Percentiles rank a stretch among this genome's conserved stretches.
Conservation (phyloP, 23 tunicate genomes). For the Ciona savignyi region DNA sequence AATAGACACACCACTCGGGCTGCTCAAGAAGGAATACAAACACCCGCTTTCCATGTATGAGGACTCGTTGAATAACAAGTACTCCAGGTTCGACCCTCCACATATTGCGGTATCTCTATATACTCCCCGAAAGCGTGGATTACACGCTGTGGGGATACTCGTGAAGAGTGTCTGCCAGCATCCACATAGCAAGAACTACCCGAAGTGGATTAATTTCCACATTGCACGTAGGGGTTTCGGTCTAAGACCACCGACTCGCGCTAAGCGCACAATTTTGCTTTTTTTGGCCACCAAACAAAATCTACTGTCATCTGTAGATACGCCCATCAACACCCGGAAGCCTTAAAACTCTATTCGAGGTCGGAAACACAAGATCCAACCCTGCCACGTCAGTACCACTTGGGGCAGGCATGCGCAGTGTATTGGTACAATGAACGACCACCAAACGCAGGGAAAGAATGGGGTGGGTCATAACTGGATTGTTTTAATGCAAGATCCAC, state of each 20-base stretch:
- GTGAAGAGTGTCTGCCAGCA: no score
- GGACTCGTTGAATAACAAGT: constrained; percentile 29
- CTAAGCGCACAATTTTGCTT: no score
- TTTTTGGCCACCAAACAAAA: no score
- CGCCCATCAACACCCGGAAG: constrained; percentile 12
- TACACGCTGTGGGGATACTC: no score
- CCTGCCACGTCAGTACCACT: constrained; percentile 35
- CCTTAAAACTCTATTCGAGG: constrained; percentile 1
- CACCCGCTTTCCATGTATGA: constrained; percentile 84
- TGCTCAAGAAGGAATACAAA: constrained; percentile 58
- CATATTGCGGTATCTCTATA: background rate
- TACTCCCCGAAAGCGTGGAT: no score
- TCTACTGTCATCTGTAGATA: background rate
- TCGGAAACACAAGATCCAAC: constrained; percentile 22
- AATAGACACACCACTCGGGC: constrained; percentile 42
- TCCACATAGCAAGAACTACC: no score
- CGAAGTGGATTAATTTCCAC: no score
- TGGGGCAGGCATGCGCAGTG: constrained; percentile 24
- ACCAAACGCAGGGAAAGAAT: constrained; percentile 41
- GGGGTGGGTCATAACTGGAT: constrained; percentile 29
- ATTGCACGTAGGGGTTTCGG: no score
- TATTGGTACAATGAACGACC: constrained; percentile 40
- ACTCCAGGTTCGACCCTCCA: constrained; percentile 30
- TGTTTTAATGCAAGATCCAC: no score
- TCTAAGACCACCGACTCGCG: no score